Evolutionary conservation across 30 jellyfish, hydroid and myxozoan species (phyloP), one percentile per base, ranked within the genome.

Genomic region (Aurelia aurita): DNA sequence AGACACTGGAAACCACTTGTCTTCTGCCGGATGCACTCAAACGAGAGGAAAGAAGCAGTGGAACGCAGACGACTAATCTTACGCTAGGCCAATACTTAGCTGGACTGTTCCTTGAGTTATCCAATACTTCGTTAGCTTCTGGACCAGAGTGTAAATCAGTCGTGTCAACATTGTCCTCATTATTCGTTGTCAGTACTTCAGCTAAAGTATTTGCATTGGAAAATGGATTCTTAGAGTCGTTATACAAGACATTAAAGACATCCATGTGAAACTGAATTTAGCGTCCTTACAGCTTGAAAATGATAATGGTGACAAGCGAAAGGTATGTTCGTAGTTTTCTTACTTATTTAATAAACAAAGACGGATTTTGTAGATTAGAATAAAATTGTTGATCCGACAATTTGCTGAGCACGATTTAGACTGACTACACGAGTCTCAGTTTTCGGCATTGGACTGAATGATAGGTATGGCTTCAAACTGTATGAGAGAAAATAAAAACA

Each of bases 171-270:
- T 23, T 81, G 78, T 68, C 91, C 35, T 8, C 55, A 2, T 58
- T 81, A 57, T 81, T 81, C 58, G 91, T 61, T 81, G 68, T 81
- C 44, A 81, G 85, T 77, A 49, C 31, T 35, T 45, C 85, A 11
- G 31, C 97, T 14, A 79, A 81, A 55, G 14, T 27, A 13, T 23
- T 39, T 28, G 97, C 97, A 15, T 35, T 81, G 20, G 88, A 76
- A 34, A 43, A 43, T 20, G 97, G 97, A 13, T 90, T 90, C 69
- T 65, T 84, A 22, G 97, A 90, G 34, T 72, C 89, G 27, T 82
- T n/a, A 45, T 77, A 2, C 95, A 90, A 47, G 97, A 90, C 47
- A 39, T 90, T 20, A 90, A 90, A 77, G 97, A 90, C 59, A 64
- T 67, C 29, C 87, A 81, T 61, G 87, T 90, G 20, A 90, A 90